Evolutionary conservation across 2,888 invertebrate species (phyloP), one percentile per base, ranked within the genome.

Genomic region (Oscheius sp.): DNA sequence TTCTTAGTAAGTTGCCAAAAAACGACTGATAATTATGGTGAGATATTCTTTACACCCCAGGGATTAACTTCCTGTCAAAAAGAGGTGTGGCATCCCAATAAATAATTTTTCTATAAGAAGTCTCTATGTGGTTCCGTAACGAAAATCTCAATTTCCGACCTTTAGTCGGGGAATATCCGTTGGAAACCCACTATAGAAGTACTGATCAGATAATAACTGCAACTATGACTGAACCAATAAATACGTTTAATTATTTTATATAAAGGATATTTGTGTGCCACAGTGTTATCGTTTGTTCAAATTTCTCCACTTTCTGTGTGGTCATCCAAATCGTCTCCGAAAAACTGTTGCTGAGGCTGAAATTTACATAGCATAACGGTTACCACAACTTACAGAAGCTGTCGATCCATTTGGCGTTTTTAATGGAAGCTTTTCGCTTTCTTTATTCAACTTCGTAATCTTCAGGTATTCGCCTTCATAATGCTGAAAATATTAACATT

Each of bases 401-500:
- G 53, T 53, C 2, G 9, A 29, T 1, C 16, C 1, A 27, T 9
- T 5, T 6, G 35, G 13, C 12, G 1, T 13, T n/a, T 35, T 2
- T 16, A 27, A 27, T 23, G 46, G 6, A 18, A 12, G 2, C 2
- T n/a, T 2, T 16, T 9, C 21, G 7, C 13, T 21, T 43, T 63
- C 63, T 43, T 43, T 23, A 43, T 63, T 63, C 45, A 46, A 43
- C 2, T n/a, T 18, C 23, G n/a, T 16, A 23, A 63, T 46, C 23
- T 45, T 18, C 13, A 1, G 18, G n/a, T 23, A 63, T 23, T 63
- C 63, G 12, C 16, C 46, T 12, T 43, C 63, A 46, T 63, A 63
- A 18, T 63, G 63, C 61, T 61, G 59, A 35, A 61, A 61, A 41
- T 18, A 49, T 18, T 49, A 7, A 18, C 6, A 7, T 49, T 13